Percentiles rank a stretch among this genome's conserved stretches.
Conservation (phyloP, 2,113 vertebrate genomes). For the Mormoops blainvillei region DNA sequence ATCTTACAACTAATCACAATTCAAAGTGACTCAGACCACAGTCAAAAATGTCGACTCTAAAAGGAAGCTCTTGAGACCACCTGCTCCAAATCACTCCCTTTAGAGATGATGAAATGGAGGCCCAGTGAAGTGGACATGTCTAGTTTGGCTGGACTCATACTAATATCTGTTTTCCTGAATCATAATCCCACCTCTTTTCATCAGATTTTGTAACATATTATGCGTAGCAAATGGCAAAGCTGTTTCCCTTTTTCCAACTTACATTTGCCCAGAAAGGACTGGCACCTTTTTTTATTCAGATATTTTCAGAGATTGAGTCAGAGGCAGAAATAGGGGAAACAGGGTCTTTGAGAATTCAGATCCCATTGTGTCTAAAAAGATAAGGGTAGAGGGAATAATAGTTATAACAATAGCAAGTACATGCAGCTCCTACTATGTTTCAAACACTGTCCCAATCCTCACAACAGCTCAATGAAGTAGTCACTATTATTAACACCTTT, state of each 20-base stretch:
- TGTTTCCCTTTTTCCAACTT: not conserved
- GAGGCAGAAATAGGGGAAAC: not conserved
- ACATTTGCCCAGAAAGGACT: not conserved
- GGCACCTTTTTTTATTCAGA: not conserved
- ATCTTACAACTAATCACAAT: not conserved
- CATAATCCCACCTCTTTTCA: not conserved
- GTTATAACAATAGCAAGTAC: not conserved
- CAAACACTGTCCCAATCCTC: not conserved
- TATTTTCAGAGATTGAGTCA: not conserved
- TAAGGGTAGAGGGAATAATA: not conserved
- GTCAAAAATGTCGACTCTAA: not conserved
- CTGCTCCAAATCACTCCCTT: not conserved
- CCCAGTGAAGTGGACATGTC: not conserved
- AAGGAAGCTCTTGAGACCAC: not conserved
- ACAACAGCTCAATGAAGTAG: not conserved
- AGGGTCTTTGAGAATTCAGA: not conserved
- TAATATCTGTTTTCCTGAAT: not conserved
- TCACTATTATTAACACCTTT: not conserved
- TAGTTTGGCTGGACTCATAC: too few species aligned
- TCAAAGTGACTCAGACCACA: not conserved
- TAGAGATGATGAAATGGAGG: not conserved
- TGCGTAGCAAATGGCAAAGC: not conserved
- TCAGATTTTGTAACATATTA: not conserved
- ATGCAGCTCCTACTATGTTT: not conserved
- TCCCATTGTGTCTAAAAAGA: not conserved